phyloP scores from a whole-genome alignment of 2,113 vertebrate species.

The Bos indicus region DNA sequence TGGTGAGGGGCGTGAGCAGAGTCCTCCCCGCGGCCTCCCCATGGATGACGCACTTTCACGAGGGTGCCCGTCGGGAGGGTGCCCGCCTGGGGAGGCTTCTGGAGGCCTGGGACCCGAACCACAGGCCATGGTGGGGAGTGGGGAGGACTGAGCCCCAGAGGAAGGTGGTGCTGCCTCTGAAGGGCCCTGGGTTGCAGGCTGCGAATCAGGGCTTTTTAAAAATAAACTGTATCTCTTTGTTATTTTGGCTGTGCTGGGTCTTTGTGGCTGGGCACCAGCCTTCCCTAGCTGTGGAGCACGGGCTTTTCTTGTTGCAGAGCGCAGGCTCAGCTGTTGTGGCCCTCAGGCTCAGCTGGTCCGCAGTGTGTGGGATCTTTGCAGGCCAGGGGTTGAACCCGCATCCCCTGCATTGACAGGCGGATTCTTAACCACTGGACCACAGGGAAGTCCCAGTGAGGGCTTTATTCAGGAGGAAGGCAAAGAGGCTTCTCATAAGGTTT shows the following conservation, averaged over 20 bases:
- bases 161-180: not conserved
- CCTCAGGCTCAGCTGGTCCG: not conserved
- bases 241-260: not conserved
- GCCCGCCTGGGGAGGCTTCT: not conserved
- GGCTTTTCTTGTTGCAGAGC: not conserved
- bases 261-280: not conserved
- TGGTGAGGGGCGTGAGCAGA: not conserved
- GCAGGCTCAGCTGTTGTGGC: not conserved
- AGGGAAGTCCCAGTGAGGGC: not conserved
- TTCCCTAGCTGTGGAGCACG: not conserved
- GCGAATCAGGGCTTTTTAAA: not conserved
- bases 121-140: fast-evolving
- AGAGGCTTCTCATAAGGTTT: not conserved
- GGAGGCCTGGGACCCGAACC: not conserved
- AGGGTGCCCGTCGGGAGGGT: no score
- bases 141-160: not conserved
- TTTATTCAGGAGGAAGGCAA: not conserved
- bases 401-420: not conserved
- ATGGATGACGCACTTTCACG: fast-evolving
- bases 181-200: not conserved
- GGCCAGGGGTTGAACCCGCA: not conserved
- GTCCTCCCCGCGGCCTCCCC: not conserved
- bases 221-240: not conserved
- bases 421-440: not conserved
- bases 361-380: not conserved